A percentile compares a stretch with the other conserved stretches of the same genome.
Conservation (phyloP, 1,140 invertebrate genomes). For the Venturia canescens region DNA sequence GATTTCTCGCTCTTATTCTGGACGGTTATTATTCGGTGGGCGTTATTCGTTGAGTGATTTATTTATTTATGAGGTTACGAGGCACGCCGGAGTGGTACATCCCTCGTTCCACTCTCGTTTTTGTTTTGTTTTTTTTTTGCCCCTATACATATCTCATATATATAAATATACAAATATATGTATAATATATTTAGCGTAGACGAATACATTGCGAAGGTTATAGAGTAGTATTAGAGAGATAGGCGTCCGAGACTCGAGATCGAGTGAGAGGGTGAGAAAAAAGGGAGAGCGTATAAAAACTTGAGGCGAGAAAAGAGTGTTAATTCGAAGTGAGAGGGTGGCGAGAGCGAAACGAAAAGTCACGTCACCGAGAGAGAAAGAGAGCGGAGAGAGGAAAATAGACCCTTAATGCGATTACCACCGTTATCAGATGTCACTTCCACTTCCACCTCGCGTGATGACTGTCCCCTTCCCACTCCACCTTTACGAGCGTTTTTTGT, state of each 20-base stretch:
- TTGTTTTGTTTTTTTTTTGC: background rate
- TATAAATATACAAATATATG: too few relatives aligned
- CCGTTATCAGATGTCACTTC: conserved; percentile 75
- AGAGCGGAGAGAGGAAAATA: conserved; percentile 29
- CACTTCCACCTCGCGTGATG: conserved; percentile 61
- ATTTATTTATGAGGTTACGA: conserved; percentile 38
- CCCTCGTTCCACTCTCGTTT: conserved; percentile 9
- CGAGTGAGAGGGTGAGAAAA: conserved; percentile 6
- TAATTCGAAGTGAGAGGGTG: conserved; percentile 45
- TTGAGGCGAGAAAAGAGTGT: conserved; percentile 48
- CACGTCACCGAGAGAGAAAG: background rate
- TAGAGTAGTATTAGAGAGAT: conserved; percentile 36
- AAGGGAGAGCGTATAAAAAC: conserved; percentile 27
- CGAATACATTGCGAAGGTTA: conserved; percentile 4
- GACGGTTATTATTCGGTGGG: conserved; percentile 37
- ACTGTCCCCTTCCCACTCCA: conserved; percentile 27
- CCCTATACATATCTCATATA: background rate
- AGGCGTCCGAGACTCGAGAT: background rate
- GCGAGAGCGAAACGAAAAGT: background rate
- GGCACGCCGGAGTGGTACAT: conserved; percentile 3
- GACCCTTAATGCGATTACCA: conserved; percentile 72
- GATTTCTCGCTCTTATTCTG: conserved; percentile 4
- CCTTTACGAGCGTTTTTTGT: conserved; percentile 30
- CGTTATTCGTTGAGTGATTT: conserved; percentile 42
- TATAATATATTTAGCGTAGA: background rate